Conservation (phyloP, 2,888 invertebrate species). For the Himalopsyche anomala region DNA sequence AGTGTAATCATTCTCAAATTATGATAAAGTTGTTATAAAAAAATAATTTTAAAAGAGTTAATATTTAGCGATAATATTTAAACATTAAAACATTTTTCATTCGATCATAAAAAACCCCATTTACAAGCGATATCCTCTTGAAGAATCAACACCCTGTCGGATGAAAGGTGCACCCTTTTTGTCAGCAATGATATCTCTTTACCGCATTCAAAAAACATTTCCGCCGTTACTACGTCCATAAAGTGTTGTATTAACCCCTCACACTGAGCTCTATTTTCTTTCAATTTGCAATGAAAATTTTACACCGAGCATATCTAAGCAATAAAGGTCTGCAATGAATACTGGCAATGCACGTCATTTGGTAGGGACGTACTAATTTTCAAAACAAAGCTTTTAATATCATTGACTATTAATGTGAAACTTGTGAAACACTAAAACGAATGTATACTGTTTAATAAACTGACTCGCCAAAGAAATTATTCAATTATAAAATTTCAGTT, state of each 20-base stretch:
- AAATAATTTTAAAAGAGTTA: too few species aligned
- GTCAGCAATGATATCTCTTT: not conserved
- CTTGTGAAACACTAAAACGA: too few species aligned
- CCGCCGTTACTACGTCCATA: conserved; percentile 3
- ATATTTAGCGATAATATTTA: too few species aligned
- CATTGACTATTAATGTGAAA: too few species aligned
- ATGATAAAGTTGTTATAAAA: too few species aligned
- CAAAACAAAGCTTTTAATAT: too few species aligned
- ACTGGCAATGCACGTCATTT: not conserved
- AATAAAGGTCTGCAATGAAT: conserved; percentile 49
- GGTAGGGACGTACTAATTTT: not conserved
- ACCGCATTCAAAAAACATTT: not conserved
- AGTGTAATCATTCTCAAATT: too few species aligned
- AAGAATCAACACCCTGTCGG: not conserved
- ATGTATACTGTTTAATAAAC: too few species aligned
- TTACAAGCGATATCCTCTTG: conserved; percentile 4
- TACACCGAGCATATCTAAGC: conserved; percentile 39
- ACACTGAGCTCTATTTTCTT: conserved; percentile 24
- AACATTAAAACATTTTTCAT: too few species aligned
- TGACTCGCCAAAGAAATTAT: too few species aligned
- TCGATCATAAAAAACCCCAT: not conserved
- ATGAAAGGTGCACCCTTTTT: not conserved
- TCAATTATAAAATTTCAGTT: too few species aligned
- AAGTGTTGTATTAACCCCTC: conserved; percentile 21
- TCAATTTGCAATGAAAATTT: conserved; percentile 57